Evolutionary conservation across 2,113 vertebrate species (phyloP), one percentile per base, ranked within the genome.

Genomic region (Thamnaconus septentrionalis): DNA sequence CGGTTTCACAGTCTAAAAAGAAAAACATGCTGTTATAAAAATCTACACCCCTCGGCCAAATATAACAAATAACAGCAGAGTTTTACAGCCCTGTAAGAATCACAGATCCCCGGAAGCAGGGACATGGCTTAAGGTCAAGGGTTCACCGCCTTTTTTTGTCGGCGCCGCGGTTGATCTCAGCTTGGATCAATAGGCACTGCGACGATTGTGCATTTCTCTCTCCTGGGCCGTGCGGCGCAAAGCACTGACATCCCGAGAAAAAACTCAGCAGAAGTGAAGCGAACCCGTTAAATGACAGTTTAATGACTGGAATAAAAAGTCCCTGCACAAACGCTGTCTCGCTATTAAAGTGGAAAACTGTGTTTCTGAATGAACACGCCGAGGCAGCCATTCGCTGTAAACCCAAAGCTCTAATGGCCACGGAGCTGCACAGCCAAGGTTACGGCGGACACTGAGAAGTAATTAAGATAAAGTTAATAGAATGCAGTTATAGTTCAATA

Each of bases 381-480:
- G 7, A 59, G 53, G 7, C 41, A 56, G 59, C 49, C 56, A 57
- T 74, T 82, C 69, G 56, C 75, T 53, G 11, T 64, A 75, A 79
- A 80, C 59, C 58, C 50, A 66, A 66, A 70, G 48, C 11, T 64
- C 70, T 69, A 45, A 66, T 41, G 69, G 72, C 57, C 58, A 48
- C 7, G 55, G 59, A 51, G 72, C 58, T 54, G 48, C 61, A 70
- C 42, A 52, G 43, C 11, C 66, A 86, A 88, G 86, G 85, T 85
- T 78, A 82, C 41, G 69, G 64, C 63, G 61, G 75, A 78, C 86
- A 75, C 47, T 18, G 72, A 78, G 66, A 82, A 74, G 71, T 86
- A 90, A 89, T 89, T 89, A 88, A 88, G 85, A 90, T 87, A 84
- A 88, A 86, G 84, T 86, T 88, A 89, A 89, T 87, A 73, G 76